Conservation (phyloP, 2,113 vertebrate species). For the Hemichromis elongatus region DNA sequence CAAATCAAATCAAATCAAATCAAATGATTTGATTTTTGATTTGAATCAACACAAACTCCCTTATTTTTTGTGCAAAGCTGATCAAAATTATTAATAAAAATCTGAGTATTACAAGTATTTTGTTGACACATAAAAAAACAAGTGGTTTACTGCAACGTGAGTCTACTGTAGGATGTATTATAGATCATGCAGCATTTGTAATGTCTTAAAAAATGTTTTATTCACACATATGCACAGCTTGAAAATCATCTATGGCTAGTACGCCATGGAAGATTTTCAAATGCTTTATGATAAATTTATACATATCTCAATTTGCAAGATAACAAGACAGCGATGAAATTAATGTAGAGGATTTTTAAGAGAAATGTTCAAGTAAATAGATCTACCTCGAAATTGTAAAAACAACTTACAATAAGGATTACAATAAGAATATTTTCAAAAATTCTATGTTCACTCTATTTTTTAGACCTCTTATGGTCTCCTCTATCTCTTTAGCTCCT, state of each 20-base stretch:
- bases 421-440: not conserved
- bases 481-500: not conserved
- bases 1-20: no score
- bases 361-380: not conserved
- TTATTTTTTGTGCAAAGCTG: not conserved
- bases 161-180: not conserved
- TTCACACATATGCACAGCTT: not conserved
- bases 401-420: accelerated
- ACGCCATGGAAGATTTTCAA: not conserved
- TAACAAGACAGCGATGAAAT: not conserved
- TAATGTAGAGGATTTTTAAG: not conserved
- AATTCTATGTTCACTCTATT: not conserved
- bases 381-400: not conserved
- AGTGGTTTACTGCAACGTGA: not conserved
- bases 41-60: not conserved
- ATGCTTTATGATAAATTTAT: not conserved
- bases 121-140: not conserved
- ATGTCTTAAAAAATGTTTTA: not conserved
- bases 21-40: no score
- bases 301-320: not conserved
- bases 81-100: not conserved
- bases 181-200: not conserved
- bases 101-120: not conserved
- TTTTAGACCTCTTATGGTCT: not conserved
- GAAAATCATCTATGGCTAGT: no score